Percentiles rank a stretch among this genome's conserved stretches.
These are phyloP conservation scores for Asbolus verrucosus DNA, from an alignment of 1,140 invertebrate species.

Conservation along the genomic window DNA sequence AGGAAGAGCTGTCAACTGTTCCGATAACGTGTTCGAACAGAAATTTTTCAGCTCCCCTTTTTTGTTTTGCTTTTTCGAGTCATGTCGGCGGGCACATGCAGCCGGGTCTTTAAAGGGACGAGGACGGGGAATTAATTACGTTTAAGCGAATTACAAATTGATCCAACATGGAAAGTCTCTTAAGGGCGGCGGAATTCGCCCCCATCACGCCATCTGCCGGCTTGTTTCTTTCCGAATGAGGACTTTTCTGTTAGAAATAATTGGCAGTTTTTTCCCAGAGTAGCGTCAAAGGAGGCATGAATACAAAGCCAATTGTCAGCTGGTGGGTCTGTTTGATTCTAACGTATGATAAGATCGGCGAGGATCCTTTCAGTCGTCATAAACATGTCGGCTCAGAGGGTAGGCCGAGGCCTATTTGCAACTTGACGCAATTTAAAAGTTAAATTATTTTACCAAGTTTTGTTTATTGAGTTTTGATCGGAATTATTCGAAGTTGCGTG, in stretches of 20 bases:
- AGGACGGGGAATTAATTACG: slow-evolving; percentile 19
- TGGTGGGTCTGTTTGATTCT: background rate
- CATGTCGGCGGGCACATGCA: background rate
- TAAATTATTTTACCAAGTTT: slow-evolving; percentile 16
- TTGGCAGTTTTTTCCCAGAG: slow-evolving; percentile 23
- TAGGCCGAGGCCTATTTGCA: background rate
- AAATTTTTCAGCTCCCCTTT: slow-evolving; percentile 31
- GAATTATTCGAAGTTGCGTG: slow-evolving; percentile 8
- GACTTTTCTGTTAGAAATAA: background rate
- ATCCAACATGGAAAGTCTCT: slow-evolving; percentile 18
- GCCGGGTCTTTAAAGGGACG: background rate
- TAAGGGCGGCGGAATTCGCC: slow-evolving; percentile 13
- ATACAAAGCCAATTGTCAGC: background rate
- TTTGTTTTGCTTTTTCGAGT: slow-evolving; percentile 27
- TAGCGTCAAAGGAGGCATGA: too few relatives aligned
- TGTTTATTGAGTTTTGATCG: background rate
- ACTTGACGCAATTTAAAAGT: slow-evolving; percentile 13
- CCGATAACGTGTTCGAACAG: slow-evolving; percentile 50
- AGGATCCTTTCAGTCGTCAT: background rate
- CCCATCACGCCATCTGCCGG: slow-evolving; percentile 20
- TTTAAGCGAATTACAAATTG: slow-evolving; percentile 12
- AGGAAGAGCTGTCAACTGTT: slow-evolving; percentile 53
- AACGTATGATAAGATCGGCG: background rate
- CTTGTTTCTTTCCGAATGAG: slow-evolving; percentile 8
- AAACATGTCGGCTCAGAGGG: background rate